Evolutionary conservation across 2,797 vertebrate species (phyloP), one percentile per base, ranked within the genome.

Genomic region (Xerus rutilus): DNA sequence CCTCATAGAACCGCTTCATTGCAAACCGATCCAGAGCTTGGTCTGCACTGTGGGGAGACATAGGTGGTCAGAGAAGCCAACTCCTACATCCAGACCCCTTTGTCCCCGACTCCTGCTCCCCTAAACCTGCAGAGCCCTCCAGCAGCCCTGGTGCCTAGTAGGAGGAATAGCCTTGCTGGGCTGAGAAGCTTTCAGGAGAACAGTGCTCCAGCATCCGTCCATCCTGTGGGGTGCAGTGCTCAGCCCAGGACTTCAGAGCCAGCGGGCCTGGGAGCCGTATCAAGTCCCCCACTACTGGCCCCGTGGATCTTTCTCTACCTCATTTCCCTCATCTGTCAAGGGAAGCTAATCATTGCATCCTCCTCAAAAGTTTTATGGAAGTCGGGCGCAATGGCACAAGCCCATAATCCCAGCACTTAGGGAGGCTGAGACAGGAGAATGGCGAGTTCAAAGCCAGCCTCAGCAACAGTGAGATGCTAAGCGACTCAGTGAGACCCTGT

Each of bases 1-100:
- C 99, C 98, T 99, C 99, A 57, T 99, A 99, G 98, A 99, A 99
- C 43, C 99, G 99, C 98, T 99, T 99, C 99, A 99, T 99, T 96
- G 99, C 99, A 97, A 99, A 99, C 78, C 99, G 99, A 98, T 99
- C 99, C 98, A 99, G 98, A 96, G 99, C 99, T 98, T 99, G 99
- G 97, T 99, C 99, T 0, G 99, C 99, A 9, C 99, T 99, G 98
- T 12, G 0, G 76, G 57, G 28, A 96, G 59, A 92, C 39, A 94
- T 9, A 32, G 57, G 23, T 47, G 30, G 45, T 86, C 52, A 86
- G 59, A 92, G 32, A 45, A 86, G 18, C 78, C 65, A 35, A 67
- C 5, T n/a, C 30, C 43, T 45, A 82, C 2, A 8, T 4, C 45
- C 17, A 28, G 12, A 49, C 32, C 13, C 64, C 64, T 28, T 15